Evolutionary conservation across 2,113 vertebrate genomes (phyloP).

Genomic region (Phyllostomus hastatus): DNA sequence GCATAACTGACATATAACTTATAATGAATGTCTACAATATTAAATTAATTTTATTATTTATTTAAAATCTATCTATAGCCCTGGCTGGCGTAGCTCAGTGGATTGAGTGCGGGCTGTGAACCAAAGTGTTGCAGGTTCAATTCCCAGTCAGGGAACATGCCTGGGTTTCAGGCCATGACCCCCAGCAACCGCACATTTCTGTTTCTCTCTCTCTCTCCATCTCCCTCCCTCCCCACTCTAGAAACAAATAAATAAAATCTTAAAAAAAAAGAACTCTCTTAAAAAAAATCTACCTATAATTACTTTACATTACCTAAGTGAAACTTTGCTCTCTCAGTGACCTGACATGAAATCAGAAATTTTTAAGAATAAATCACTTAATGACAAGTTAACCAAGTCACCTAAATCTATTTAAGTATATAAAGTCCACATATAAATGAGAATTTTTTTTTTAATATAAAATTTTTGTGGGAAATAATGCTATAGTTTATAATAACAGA

Average conservation of each 20-base stretch:
- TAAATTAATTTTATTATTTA: not conserved
- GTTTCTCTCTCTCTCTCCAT: no score
- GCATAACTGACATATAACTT: not conserved
- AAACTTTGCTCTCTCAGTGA: not conserved
- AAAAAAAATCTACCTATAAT: not conserved
- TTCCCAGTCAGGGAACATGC: no score
- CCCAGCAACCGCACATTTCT: no score
- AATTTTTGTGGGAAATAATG: not conserved
- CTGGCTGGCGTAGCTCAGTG: no score
- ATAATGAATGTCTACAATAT: not conserved
- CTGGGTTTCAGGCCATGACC: no score
- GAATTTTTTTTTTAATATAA: not conserved
- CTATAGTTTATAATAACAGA: not conserved
- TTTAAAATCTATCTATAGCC: not conserved
- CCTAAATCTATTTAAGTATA: not conserved
- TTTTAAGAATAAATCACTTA: not conserved
- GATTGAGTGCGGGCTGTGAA: no score
- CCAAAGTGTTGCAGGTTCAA: no score
- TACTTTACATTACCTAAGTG: not conserved
- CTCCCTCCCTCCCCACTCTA: no score
- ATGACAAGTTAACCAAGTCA: not conserved
- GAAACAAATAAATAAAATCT: no score
- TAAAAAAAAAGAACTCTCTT: no score
- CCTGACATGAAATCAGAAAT: not conserved
- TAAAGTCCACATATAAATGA: not conserved